Evolutionary conservation across 2,113 vertebrate species (phyloP).

Genomic region (Trogon surrucura): DNA sequence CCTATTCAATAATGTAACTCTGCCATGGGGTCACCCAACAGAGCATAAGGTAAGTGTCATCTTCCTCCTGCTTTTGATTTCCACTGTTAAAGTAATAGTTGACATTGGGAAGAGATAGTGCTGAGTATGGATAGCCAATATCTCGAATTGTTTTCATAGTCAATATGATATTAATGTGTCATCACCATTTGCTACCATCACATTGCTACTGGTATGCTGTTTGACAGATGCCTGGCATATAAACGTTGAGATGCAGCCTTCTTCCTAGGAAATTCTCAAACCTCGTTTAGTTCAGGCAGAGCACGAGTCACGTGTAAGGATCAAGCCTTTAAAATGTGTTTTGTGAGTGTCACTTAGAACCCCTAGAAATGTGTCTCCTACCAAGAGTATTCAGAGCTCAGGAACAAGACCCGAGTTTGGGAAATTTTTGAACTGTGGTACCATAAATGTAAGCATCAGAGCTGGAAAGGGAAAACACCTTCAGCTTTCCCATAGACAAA

Average conservation of each 20-base stretch:
- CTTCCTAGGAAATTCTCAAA: background rate
- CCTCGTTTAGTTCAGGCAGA: background rate
- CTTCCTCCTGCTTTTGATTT: background rate
- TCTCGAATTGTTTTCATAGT: background rate
- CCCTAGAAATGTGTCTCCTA: background rate
- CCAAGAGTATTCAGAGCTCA: background rate
- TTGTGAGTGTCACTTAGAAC: background rate
- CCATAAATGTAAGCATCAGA: background rate
- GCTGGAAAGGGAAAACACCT: background rate
- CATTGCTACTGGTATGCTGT: background rate
- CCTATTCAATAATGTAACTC: background rate
- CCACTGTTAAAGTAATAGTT: background rate
- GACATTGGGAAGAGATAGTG: background rate
- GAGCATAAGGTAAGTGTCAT: accelerated
- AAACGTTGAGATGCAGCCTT: background rate
- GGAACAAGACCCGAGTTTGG: background rate
- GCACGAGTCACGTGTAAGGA: background rate
- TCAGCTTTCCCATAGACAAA: background rate
- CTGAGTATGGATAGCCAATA: background rate
- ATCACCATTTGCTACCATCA: background rate
- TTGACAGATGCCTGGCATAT: background rate
- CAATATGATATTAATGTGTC: background rate
- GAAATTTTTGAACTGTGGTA: background rate
- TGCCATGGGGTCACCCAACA: background rate
- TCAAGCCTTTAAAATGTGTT: background rate